These are phyloP conservation scores for Polypterus senegalus DNA, from an alignment of 2,113 vertebrate genomes.

Conservation along the genomic window DNA sequence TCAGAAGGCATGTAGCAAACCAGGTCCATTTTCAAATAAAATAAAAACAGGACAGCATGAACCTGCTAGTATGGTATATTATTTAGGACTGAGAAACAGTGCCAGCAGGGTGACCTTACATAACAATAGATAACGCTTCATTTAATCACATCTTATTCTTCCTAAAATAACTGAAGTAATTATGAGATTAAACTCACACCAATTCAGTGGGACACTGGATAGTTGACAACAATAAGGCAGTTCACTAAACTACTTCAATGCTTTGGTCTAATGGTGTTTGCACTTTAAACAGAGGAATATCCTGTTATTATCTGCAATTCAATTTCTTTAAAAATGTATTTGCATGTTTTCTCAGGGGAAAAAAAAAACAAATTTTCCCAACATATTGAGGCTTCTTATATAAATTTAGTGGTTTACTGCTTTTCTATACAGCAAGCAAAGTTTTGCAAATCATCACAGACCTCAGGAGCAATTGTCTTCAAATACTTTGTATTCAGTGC, in stretches of 20 bases:
- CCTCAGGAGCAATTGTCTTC: too few species aligned
- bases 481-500: too few species aligned
- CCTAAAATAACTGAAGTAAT: slow-evolving; percentile 66
- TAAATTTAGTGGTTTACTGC: too few species aligned
- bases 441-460: too few species aligned
- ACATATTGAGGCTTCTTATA: too few species aligned
- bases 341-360: slow-evolving; percentile 13
- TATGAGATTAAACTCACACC: slow-evolving; percentile 70
- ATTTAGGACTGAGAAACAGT: slow-evolving; percentile 5
- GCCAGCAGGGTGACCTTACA: slow-evolving; percentile 47
- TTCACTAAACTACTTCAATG: slow-evolving; percentile 59
- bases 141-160: slow-evolving; percentile 64
- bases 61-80: too few species aligned
- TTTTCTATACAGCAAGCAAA: too few species aligned
- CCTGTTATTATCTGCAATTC: slow-evolving; percentile 52
- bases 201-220: slow-evolving; percentile 57
- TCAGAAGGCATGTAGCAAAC: too few species aligned
- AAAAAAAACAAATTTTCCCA: slow-evolving; percentile 32
- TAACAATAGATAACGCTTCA: slow-evolving; percentile 51
- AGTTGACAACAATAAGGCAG: slow-evolving; percentile 56
- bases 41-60: too few species aligned
- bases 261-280: slow-evolving; percentile 42
- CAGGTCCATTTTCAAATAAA: too few species aligned
- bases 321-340: slow-evolving; percentile 38
- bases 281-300: slow-evolving; percentile 39